Evolutionary conservation across 2,888 invertebrate genomes (phyloP).

Genomic region (Hemithea aestivaria): DNA sequence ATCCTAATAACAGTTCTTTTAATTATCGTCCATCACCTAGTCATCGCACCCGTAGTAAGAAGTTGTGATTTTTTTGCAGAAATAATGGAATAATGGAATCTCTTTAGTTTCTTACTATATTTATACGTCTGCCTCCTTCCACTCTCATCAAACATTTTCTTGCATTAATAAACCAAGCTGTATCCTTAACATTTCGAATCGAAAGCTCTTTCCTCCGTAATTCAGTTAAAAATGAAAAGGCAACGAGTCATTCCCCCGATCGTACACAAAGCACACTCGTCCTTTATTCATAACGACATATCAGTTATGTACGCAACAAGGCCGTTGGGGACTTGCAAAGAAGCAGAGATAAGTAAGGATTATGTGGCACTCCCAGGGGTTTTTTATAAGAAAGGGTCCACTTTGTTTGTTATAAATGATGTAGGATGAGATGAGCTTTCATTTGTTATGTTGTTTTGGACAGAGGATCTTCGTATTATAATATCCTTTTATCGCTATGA

Average conservation of each 20-base stretch:
- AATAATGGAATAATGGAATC: no score
- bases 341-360: conserved; percentile 21
- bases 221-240: not conserved
- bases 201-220: no score
- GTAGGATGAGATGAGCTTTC: conserved; percentile 18
- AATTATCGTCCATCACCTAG: no score
- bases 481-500: not conserved
- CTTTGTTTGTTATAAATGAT: conserved; percentile 27
- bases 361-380: conserved; percentile 16
- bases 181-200: no score
- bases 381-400: conserved; percentile 20
- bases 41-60: no score
- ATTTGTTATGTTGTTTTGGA: conserved; percentile 4
- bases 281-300: conserved; percentile 11
- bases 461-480: conserved; percentile 5
- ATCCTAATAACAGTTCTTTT: no score
- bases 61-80: no score
- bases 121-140: no score
- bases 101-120: no score
- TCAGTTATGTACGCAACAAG: conserved; percentile 12
- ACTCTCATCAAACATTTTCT: no score
- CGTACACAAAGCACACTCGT: conserved; percentile 6
- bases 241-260: no score
- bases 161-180: no score
- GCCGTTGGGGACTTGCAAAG: conserved; percentile 14